A percentile compares a stretch with the other conserved stretches of the same genome.
Evolutionary conservation across 1,140 invertebrate genomes (phyloP).

Genomic region (Cyrtorhinus lividipennis): DNA sequence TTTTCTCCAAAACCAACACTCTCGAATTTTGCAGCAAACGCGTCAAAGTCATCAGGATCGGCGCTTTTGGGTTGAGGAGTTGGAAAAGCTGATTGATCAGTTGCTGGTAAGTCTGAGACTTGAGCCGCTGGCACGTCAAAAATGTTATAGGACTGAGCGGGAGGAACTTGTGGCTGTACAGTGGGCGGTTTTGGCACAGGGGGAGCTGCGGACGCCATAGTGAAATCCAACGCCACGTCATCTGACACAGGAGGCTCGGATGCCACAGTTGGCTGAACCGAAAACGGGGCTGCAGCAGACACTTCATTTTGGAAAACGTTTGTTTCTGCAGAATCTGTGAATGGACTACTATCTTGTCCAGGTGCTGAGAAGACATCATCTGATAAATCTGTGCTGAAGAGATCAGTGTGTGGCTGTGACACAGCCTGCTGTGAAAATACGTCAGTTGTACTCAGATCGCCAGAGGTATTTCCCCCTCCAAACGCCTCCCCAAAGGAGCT

Average conservation of each 20-base stretch:
- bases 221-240: not conserved
- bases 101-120: no score
- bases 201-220: not conserved
- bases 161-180: not conserved
- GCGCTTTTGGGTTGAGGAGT: conserved; percentile 19
- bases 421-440: not conserved
- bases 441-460: not conserved
- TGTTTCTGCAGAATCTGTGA: not conserved
- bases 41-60: conserved; percentile 52
- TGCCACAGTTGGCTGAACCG: not conserved
- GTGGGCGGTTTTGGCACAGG: not conserved
- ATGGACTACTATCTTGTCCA: not conserved
- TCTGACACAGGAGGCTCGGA: not conserved
- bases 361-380: not conserved
- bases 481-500: conserved; percentile 15
- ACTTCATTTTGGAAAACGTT: not conserved
- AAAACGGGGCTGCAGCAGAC: no score
- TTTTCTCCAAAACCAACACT: conserved; percentile 33
- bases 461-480: not conserved
- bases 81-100: not conserved
- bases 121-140: conserved; percentile 11
- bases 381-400: not conserved
- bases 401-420: not conserved
- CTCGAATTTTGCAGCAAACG: conserved; percentile 75
- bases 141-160: conserved; percentile 12